phyloP scores from a whole-genome alignment of 2,113 vertebrate species.

The Calidris pygmaea region DNA sequence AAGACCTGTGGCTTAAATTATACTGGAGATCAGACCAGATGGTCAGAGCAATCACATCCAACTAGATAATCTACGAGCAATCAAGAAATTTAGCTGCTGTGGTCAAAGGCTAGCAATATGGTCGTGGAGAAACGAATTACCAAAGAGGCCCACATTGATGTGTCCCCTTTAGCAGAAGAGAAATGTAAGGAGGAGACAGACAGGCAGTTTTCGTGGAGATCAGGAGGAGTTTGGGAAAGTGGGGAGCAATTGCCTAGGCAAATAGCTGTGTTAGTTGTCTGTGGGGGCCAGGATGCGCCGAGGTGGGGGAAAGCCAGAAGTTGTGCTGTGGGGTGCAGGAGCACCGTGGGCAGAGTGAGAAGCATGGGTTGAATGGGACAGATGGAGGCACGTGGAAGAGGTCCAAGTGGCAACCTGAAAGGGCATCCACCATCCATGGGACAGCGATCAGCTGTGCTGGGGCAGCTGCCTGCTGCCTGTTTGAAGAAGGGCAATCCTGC shows the following conservation, averaged over 20 bases:
- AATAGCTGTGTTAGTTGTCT: not conserved
- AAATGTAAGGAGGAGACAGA: not conserved
- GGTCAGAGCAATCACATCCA: constrained; percentile 24
- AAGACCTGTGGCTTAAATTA: constrained; percentile 29
- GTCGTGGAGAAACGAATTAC: not conserved
- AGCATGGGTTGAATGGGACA: not conserved
- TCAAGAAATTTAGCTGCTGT: not conserved
- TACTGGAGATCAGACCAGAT: constrained; percentile 31
- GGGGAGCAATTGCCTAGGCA: not conserved
- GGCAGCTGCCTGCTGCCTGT: not conserved
- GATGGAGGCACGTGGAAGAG: not conserved
- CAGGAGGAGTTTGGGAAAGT: not conserved
- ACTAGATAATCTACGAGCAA: constrained; percentile 9
- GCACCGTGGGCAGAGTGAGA: not conserved
- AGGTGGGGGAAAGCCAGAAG: not conserved
- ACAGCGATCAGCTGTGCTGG: not conserved
- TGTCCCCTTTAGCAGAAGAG: not conserved
- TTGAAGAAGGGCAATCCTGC: not conserved
- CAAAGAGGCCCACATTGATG: accelerated
- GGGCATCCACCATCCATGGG: too few species aligned
- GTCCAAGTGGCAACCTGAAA: not conserved
- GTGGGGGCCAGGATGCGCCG: accelerated
- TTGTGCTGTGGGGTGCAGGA: not conserved
- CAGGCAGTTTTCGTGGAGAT: not conserved
- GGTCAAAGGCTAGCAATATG: not conserved